A percentile compares a stretch with the other conserved stretches of the same genome.
Conservation (phyloP, 2,888 invertebrate genomes). For the Allolobophora icterica region DNA sequence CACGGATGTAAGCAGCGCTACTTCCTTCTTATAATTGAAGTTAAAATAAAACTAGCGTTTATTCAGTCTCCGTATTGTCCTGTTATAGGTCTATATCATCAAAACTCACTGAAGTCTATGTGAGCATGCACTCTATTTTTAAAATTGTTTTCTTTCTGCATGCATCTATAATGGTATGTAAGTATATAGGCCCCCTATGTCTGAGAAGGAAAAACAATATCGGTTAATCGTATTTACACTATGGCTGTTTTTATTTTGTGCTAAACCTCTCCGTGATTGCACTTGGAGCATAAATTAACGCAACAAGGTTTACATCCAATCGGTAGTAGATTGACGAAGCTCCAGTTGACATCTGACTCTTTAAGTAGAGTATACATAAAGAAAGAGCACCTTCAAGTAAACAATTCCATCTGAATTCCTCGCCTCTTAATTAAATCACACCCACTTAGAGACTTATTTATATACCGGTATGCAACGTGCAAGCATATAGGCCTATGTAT, state of each 20-base stretch:
- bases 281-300: background rate
- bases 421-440: conserved; percentile 10
- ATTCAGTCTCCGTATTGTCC: no score
- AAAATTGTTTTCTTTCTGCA: no score
- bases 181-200: no score
- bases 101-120: no score
- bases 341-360: background rate
- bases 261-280: background rate
- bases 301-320: background rate
- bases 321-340: background rate
- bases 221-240: background rate
- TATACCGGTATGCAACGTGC: no score
- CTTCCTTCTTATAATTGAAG: no score
- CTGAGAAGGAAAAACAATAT: background rate
- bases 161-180: no score
- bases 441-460: background rate
- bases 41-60: no score
- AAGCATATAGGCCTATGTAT: no score
- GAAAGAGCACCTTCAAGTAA: background rate
- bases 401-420: background rate
- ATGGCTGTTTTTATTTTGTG: background rate
- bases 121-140: no score
- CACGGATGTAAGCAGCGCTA: no score
- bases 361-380: background rate
- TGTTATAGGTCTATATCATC: no score